Base-by-base conservation (phyloP, 2,888 invertebrate genomes). In the Rotaria socialis region DNA sequence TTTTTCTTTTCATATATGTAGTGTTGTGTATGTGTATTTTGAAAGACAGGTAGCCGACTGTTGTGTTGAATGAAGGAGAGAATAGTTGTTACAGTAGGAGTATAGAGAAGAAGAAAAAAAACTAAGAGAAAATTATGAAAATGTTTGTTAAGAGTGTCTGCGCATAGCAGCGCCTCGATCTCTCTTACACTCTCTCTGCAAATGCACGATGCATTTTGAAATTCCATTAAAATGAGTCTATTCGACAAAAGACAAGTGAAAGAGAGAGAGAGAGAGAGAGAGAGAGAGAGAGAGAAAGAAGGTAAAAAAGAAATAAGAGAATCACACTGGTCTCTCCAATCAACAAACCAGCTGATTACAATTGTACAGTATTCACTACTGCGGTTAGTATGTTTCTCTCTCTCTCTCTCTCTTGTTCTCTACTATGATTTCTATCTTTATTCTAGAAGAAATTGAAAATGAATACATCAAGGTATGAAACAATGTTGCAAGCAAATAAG, bases 351-450 rank as follows among this genome's bases (percentile, higher is more conserved):
- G 60, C 27, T 60, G 60, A 60, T 60, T 35, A 35, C 24, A 27
- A 27, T 60, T 11, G 60, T 27, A 60, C 60, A n/a, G 14, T 27
- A 27, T 56, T 56, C 56, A 24, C 56, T 56, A 56, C 56, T 60
- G 60, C 60, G 60, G 14, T 60, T 60, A 60, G 60, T 60, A 60
- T 27, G 27, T 27, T 60, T 60, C 60, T 60, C 60, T 60, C 56
- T 52, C 11, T 14, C 10, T 50, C 60, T 60, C 56, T 52, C 11
- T 16, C 35, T 35, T 35, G 35, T 22, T 56, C 60, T 60, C 60
- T 60, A 27, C 60, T 60, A 60, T 60, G 60, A 60, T 60, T 60
- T 60, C 27, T 27, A 60, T 60, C 60, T 60, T n/a, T 60, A 60
- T 60, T 60, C 27, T 60, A 60, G 60, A 27, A 27, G 60, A 60